Percentiles rank a stretch among this genome's conserved stretches.
phyloP scores from a whole-genome alignment of 1,140 invertebrate genomes.

The Dryas iulia region DNA sequence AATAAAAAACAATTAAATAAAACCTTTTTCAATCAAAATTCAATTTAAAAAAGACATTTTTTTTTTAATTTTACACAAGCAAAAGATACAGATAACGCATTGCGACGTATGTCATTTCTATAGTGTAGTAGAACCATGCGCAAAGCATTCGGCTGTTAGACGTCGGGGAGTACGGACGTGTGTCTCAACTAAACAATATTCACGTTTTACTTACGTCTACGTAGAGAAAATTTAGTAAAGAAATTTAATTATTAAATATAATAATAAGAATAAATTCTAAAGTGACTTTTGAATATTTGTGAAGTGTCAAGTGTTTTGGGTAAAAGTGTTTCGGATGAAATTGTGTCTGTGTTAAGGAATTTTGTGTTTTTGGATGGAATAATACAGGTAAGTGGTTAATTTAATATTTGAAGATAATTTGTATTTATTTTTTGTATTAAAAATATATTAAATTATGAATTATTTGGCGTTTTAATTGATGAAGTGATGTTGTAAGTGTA shows the following conservation, averaged over 20 bases:
- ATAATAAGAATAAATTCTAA: not conserved
- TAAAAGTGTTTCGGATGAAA: not conserved
- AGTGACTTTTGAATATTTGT: not conserved
- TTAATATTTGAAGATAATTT: too few species aligned
- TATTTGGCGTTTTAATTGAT: too few species aligned
- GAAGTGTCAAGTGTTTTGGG: not conserved
- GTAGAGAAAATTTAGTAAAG: not conserved
- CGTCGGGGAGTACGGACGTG: slow-evolving; percentile 29
- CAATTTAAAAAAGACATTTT: not conserved
- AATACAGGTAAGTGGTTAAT: too few species aligned
- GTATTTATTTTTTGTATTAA: too few species aligned
- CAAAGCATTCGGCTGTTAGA: slow-evolving; percentile 56
- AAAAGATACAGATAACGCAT: slow-evolving; percentile 62
- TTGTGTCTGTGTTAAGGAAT: too few species aligned
- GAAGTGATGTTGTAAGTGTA: too few species aligned
- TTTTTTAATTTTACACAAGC: slow-evolving; percentile 34
- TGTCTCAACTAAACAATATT: not conserved
- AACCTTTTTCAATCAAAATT: not conserved
- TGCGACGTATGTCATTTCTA: slow-evolving; percentile 68
- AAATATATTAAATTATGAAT: too few species aligned
- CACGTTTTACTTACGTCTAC: not conserved
- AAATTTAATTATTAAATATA: not conserved
- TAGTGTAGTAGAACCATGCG: slow-evolving; percentile 52
- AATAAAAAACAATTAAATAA: not conserved
- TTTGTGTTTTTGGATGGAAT: slow-evolving; percentile 2